phyloP scores from a whole-genome alignment of 1,140 invertebrate genomes.

The Periplaneta americana region DNA sequence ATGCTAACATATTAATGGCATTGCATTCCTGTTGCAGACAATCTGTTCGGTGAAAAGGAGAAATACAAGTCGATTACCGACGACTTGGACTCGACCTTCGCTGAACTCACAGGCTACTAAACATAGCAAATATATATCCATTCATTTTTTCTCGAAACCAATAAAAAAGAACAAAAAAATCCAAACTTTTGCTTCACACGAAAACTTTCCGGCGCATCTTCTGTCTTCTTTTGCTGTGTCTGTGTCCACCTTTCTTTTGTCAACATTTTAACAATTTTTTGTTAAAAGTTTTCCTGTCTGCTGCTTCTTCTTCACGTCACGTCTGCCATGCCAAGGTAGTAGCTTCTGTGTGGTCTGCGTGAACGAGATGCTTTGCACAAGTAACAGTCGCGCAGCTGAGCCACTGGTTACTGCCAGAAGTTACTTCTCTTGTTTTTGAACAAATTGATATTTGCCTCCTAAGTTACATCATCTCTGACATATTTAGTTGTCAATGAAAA shows the following conservation, averaged over 20 bases:
- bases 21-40: slow-evolving; percentile 61
- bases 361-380: not conserved
- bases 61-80: slow-evolving; percentile 94
- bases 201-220: slow-evolving; percentile 2
- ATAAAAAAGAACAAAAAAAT: not conserved
- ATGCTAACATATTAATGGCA: not conserved
- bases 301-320: slow-evolving; percentile 3
- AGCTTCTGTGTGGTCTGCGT: slow-evolving; percentile 5
- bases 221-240: slow-evolving; percentile 4
- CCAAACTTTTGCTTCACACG: not conserved
- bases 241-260: not conserved
- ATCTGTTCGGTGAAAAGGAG: slow-evolving; percentile 90
- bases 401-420: too few species aligned
- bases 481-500: too few species aligned
- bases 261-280: not conserved
- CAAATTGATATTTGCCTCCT: too few species aligned
- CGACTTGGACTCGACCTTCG: slow-evolving; percentile 97
- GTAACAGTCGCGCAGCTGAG: not conserved
- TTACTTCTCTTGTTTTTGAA: not conserved
- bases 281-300: slow-evolving; percentile 1
- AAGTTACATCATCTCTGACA: too few species aligned
- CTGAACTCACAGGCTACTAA: slow-evolving; percentile 81
- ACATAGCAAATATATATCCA: slow-evolving; percentile 20
- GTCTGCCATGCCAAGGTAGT: slow-evolving; percentile 16
- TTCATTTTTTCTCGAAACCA: not conserved